Evolutionary conservation across 2,888 invertebrate species (phyloP), one percentile per base, ranked within the genome.

Genomic region (Spodoptera littoralis): DNA sequence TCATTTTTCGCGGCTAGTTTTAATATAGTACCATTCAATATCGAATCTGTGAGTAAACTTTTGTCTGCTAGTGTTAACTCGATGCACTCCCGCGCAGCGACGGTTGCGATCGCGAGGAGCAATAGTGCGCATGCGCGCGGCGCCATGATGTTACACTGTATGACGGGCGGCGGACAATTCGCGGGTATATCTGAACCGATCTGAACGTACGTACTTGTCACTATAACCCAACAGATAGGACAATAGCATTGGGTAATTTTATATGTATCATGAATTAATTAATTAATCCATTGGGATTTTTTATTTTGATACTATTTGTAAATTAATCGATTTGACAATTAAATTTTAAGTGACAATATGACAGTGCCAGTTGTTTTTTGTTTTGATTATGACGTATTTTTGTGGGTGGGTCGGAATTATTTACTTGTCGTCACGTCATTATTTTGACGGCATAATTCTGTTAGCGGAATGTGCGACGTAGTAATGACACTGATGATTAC

Each of bases 41-140:
- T 83, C 30, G 82, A 80, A 56, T 92, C 87, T 2, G 88, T 79
- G 8, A 93, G 60, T 42, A 90, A 72, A 64, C 78, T 88, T 75
- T 86, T 81, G 48, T 91, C 90, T 44, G 88, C 64, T 45, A 94
- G 80, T 56, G 92, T 94, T 9, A 94, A 87, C 82, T 93, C 93
- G 63, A 94, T 88, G 77, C 94, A 94, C 65, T 94, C 94, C 82
- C 92, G 92, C 76, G 89, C 84, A 79, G 83, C 65, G 36, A 84
- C 84, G 82, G 81, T 76, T 61, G 83, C 80, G 74, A 85, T 70
- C 66, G 84, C 70, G 69, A 87, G 71, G 63, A 80, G 79, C 64
- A 84, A 81, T 18, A 92, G 76, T 70, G 91, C 85, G 91, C 94
- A 90, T 79, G 92, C 90, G 91, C 92, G 92, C 92, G 88, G 77